Base-by-base conservation (phyloP, 2,888 invertebrate genomes). In the Ophioninae sp. region DNA sequence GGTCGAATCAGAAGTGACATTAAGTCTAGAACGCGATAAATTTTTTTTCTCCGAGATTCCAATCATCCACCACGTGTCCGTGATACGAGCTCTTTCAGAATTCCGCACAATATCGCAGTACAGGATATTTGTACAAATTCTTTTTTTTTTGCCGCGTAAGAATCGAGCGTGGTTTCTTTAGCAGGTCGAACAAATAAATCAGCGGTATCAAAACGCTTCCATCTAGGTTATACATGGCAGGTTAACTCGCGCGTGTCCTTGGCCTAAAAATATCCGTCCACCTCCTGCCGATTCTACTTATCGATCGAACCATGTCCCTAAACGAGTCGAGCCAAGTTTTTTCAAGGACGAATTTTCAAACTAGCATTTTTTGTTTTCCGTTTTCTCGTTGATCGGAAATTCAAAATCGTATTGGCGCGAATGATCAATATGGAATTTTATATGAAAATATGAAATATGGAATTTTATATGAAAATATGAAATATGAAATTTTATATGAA, bases 181-280 rank as follows among this genome's bases (percentile, higher is more conserved):
- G 44, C 67, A 59, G 61, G 69, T 37, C 56, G 56, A 65, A 64
- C 44, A 51, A 64, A 82, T 82, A 74, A 82, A 82, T 78, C 78
- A 69, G 30, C 22, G 30, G 20, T 78, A 79, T 74, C 74, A 44
- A 65, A 79, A 61, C 59, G 7, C 23, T 44, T 65, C 64, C 71
- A 82, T 75, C 39, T 64, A 51, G 51, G 64, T 51, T 51, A 51
- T 51, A 13, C 51, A 44, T 44, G 64, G 56, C 63, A 44, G 44
- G 59, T 63, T 73, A 65, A 76, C 41, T 73, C 23, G 37, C n/a
- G 58, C 56, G 41, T 78, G 65, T 79, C 79, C 74, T 79, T 82
- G 79, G 75, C 82, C 79, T 71, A 65, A 58, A 79, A 30, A 56
- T 59, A 56, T 20, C 23, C 63, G 37, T 41, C n/a, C 30, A 58